phyloP scores from a whole-genome alignment of 2,797 vertebrate species.

The Cossypha dichroa region DNA sequence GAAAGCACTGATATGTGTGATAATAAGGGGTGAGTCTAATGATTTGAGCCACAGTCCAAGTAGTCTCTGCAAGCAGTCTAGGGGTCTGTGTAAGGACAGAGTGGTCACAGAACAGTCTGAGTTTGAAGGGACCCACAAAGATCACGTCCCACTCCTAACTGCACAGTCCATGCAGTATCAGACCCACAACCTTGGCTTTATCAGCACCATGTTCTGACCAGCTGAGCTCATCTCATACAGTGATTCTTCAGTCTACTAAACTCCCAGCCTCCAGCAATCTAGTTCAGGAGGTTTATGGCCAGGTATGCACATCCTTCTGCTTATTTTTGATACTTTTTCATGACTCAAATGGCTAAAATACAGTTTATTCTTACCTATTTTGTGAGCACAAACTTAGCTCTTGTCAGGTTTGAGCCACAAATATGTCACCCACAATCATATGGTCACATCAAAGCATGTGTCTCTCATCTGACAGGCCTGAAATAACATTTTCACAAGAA shows the following conservation, averaged over 20 bases:
- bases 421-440: background rate
- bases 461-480: constrained; percentile 11
- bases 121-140: background rate
- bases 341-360: background rate
- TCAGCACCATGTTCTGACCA: background rate
- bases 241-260: background rate
- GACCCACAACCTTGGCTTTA: background rate
- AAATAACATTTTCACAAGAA: constrained; percentile 30
- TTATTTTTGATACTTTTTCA: background rate
- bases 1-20: background rate
- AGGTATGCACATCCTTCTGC: background rate
- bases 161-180: background rate
- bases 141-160: background rate
- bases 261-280: background rate
- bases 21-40: background rate
- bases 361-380: background rate
- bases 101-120: background rate
- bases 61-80: background rate
- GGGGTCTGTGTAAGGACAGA: background rate
- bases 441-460: constrained; percentile 13
- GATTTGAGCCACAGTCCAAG: background rate
- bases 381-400: background rate
- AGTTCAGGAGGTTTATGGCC: background rate
- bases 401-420: background rate
- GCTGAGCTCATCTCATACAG: background rate